Evolutionary conservation across 2,888 invertebrate species (phyloP).

Genomic region (Crematogaster levior): DNA sequence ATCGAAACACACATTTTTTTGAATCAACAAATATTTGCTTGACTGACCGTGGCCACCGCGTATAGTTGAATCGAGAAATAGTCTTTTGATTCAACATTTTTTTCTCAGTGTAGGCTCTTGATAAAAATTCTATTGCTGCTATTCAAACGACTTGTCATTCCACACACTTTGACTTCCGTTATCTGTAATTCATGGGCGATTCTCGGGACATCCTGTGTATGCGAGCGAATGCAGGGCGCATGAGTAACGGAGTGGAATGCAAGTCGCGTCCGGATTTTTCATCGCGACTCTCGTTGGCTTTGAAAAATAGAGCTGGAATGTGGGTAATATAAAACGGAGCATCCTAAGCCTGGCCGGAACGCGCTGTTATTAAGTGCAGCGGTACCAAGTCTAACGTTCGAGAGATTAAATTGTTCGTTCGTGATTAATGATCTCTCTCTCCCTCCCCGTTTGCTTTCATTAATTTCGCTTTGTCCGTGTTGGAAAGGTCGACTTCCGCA

Average conservation of each 20-base stretch:
- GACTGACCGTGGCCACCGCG: too few species aligned
- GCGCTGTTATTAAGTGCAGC: slow-evolving; percentile 54
- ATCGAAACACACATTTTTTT: too few species aligned
- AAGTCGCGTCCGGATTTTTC: slow-evolving; percentile 50
- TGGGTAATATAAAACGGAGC: slow-evolving; percentile 47
- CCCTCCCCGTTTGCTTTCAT: slow-evolving; percentile 38
- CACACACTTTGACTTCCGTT: background rate
- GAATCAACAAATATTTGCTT: too few species aligned
- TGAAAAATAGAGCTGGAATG: slow-evolving; percentile 48
- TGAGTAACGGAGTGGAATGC: slow-evolving; percentile 47
- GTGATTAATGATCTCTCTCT: slow-evolving; percentile 42
- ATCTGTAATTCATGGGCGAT: background rate
- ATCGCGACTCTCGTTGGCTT: slow-evolving; percentile 47
- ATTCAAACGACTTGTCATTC: background rate
- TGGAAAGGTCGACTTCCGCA: slow-evolving; percentile 44
- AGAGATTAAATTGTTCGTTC: slow-evolving; percentile 53
- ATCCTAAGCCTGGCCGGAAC: slow-evolving; percentile 50
- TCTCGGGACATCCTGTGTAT: background rate
- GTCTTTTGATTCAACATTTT: too few species aligned
- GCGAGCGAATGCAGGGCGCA: slow-evolving; percentile 2
- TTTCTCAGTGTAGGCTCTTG: too few species aligned
- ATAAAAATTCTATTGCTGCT: background rate
- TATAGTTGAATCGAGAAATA: too few species aligned
- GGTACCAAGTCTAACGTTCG: slow-evolving; percentile 51
- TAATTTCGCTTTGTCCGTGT: slow-evolving; percentile 46